A percentile compares a stretch with the other conserved stretches of the same genome.
These are phyloP conservation scores for Belgica antarctica DNA, from an alignment of 2,888 invertebrate species.

Conservation along the genomic window DNA sequence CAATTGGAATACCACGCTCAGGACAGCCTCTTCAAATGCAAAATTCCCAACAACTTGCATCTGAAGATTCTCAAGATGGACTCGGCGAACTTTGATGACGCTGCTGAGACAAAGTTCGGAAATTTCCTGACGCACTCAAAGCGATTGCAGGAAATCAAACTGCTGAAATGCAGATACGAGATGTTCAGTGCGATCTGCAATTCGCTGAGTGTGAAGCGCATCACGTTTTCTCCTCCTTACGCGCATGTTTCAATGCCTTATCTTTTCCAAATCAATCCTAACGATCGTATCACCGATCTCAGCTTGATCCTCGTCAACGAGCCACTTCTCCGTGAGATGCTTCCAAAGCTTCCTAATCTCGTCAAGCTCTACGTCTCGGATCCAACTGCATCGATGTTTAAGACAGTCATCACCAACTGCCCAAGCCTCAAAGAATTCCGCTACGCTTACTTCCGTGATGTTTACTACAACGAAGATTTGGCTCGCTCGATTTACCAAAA, in stretches of 20 bases:
- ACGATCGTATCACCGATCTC: not conserved
- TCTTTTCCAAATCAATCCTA: not conserved
- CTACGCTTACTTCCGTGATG: not conserved
- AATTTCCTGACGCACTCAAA: not conserved
- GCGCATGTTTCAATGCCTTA: not conserved
- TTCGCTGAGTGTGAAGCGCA: not conserved
- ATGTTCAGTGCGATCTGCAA: not conserved
- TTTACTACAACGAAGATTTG: too few species aligned
- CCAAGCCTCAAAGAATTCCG: not conserved
- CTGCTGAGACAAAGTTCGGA: too few species aligned
- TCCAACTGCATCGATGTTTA: not conserved
- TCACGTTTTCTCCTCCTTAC: not conserved
- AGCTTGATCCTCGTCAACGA: not conserved
- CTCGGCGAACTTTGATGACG: not conserved
- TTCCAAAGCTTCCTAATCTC: not conserved
- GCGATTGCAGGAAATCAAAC: not conserved
- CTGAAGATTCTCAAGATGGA: not conserved
- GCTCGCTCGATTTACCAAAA: too few species aligned
- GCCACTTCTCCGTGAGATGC: not conserved
- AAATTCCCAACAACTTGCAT: not conserved
- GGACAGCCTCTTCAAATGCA: slow-evolving; percentile 15
- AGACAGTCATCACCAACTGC: not conserved
- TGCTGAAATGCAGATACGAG: not conserved
- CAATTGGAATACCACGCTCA: too few species aligned
- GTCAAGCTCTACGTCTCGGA: not conserved